Conservation (phyloP, 2,113 vertebrate species). For the Melanotaenia duboulayi region DNA sequence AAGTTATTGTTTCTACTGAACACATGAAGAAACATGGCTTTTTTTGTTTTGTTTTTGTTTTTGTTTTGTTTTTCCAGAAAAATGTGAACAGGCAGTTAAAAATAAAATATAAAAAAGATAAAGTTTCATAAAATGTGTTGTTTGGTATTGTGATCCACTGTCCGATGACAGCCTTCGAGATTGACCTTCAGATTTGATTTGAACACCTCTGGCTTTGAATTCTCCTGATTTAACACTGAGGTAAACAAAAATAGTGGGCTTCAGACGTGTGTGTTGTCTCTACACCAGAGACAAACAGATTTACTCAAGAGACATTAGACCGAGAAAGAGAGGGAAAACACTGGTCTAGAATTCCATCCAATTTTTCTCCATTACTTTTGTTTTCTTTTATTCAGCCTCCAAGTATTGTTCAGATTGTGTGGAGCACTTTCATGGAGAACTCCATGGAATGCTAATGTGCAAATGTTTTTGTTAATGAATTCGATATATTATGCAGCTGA, state of each 20-base stretch:
- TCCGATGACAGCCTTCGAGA: constrained; percentile 4
- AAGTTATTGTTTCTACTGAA: not conserved
- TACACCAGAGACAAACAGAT: constrained; percentile 23
- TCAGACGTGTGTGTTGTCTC: constrained; percentile 49
- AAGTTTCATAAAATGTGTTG: not conserved
- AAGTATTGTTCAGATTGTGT: not conserved
- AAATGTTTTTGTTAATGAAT: constrained; percentile 50
- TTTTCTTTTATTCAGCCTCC: not conserved
- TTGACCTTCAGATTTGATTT: constrained; percentile 21
- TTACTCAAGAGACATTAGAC: constrained; percentile 32
- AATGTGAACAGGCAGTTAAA: not conserved
- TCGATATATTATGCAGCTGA: constrained; percentile 12
- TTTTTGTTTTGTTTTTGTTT: too few relatives aligned
- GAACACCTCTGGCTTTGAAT: constrained; percentile 7
- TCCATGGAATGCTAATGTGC: constrained; percentile 42
- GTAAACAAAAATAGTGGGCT: constrained; percentile 44
- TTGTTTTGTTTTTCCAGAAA: too few relatives aligned
- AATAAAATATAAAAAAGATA: not conserved
- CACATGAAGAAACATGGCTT: too few relatives aligned
- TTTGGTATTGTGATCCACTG: not conserved
- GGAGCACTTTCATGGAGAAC: constrained; percentile 11
- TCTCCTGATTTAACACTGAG: constrained; percentile 18
- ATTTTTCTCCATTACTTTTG: not conserved
- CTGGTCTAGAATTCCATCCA: constrained; percentile 2
- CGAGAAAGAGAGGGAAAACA: constrained; percentile 3